These are phyloP conservation scores for Hemibagrus wyckioides DNA, from an alignment of 2,113 vertebrate genomes.

Conservation along the genomic window DNA sequence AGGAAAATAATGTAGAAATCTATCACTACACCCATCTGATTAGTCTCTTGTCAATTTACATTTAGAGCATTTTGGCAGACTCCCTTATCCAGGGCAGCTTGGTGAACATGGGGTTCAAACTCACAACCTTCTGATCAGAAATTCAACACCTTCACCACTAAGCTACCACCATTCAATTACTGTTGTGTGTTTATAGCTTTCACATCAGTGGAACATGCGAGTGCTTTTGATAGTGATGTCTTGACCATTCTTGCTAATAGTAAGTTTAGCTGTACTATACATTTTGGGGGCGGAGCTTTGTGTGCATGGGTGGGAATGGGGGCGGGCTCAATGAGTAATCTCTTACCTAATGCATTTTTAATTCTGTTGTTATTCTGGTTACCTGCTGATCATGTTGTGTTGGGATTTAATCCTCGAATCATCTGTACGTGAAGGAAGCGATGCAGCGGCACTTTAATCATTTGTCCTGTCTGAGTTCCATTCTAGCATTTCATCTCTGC, in stretches of 20 bases:
- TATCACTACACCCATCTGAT: too few species aligned
- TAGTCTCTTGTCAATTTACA: too few species aligned
- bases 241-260: not conserved
- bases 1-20: not conserved
- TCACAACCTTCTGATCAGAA: too few species aligned
- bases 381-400: not conserved
- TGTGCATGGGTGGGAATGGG: too few species aligned
- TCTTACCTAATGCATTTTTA: not conserved
- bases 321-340: too few species aligned
- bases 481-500: not conserved
- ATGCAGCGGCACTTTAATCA: not conserved
- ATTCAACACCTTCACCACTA: too few species aligned
- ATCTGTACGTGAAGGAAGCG: not conserved
- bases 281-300: not conserved
- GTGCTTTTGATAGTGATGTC: not conserved
- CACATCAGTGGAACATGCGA: not conserved
- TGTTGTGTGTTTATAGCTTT: not conserved
- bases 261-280: not conserved
- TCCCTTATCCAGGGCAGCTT: too few species aligned
- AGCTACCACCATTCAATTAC: too few species aligned
- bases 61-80: too few species aligned
- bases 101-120: too few species aligned
- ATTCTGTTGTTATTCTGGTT: not conserved
- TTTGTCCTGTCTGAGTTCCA: too few species aligned
- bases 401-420: not conserved